Conservation (phyloP, 2,888 invertebrate genomes). For the Dusona sp. region DNA sequence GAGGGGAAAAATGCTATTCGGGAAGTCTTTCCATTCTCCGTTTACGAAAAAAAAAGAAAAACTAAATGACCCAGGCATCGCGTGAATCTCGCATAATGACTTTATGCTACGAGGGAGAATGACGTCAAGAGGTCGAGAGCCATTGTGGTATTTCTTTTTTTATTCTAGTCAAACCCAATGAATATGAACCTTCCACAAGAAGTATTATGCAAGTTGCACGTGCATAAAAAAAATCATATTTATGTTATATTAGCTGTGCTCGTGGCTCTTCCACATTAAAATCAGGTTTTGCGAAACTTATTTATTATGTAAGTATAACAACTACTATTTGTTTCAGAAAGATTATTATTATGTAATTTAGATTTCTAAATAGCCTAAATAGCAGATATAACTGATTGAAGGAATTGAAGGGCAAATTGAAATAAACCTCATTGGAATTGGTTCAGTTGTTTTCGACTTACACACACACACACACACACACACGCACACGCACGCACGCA, state of each 20-base stretch:
- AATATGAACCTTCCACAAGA: constrained; percentile 32
- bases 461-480: not conserved
- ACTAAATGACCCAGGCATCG: constrained; percentile 40
- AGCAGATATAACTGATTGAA: not conserved
- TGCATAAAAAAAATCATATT: not conserved
- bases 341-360: not conserved
- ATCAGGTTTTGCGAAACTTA: not conserved
- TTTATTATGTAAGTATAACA: not conserved
- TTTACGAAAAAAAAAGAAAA: constrained; percentile 39
- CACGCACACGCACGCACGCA: too few relatives aligned
- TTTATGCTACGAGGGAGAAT: constrained; percentile 52
- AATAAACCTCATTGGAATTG: not conserved
- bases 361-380: not conserved
- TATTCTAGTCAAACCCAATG: constrained; percentile 32
- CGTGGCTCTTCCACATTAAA: not conserved
- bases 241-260: not conserved
- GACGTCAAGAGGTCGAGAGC: constrained; percentile 44
- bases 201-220: constrained; percentile 14
- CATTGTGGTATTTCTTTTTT: constrained; percentile 37
- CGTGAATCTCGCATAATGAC: constrained; percentile 49
- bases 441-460: not conserved
- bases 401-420: not conserved
- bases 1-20: constrained; percentile 57
- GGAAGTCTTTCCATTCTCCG: constrained; percentile 49
- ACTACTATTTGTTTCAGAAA: not conserved